phyloP scores from a whole-genome alignment of 2,797 vertebrate species.

The Spinus pinus region DNA sequence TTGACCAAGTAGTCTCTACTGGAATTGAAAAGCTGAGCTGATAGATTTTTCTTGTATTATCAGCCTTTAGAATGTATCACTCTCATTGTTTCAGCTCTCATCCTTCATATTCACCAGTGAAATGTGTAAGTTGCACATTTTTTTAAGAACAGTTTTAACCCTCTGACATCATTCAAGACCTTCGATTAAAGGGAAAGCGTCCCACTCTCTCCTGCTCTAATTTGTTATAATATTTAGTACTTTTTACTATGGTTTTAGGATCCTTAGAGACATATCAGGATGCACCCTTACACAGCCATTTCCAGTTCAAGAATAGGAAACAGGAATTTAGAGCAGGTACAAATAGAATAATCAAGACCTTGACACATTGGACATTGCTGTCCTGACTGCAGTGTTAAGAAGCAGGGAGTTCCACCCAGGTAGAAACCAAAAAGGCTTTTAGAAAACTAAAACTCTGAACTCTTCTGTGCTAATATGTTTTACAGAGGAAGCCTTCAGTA shows the following conservation, averaged over 20 bases:
- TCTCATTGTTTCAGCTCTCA: not conserved
- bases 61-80: not conserved
- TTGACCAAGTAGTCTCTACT: not conserved
- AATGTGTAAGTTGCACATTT: not conserved
- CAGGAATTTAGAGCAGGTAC: not conserved
- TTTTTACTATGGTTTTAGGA: not conserved
- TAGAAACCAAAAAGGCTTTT: not conserved
- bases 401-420: not conserved
- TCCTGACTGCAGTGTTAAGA: not conserved
- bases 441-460: not conserved
- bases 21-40: not conserved
- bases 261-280: not conserved
- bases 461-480: not conserved
- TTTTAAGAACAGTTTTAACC: not conserved
- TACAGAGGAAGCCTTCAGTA: not conserved
- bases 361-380: not conserved
- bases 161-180: not conserved
- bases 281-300: not conserved
- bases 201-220: not conserved
- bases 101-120: not conserved
- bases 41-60: not conserved
- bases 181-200: not conserved
- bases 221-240: not conserved
- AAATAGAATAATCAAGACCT: not conserved
- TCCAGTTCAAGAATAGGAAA: not conserved